Conservation (phyloP, 2,888 invertebrate species). For the Phyllotreta striolata region DNA sequence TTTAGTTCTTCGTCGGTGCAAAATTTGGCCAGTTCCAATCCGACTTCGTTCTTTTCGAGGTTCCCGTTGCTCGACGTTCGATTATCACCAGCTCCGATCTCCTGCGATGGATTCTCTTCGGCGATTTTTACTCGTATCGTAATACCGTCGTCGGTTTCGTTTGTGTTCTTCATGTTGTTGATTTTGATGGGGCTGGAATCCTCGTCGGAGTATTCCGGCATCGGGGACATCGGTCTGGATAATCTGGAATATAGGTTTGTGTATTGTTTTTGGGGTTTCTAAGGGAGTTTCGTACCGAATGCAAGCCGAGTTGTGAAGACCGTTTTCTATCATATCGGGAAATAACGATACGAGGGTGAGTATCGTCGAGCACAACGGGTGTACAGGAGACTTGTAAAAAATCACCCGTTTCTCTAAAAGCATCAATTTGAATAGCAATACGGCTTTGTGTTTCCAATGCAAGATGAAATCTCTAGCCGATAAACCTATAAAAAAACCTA, state of each 20-base stretch:
- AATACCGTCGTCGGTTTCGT: slow-evolving; percentile 34
- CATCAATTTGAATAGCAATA: slow-evolving; percentile 91
- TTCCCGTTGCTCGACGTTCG: slow-evolving; percentile 43
- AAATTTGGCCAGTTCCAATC: slow-evolving; percentile 52
- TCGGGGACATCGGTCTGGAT: slow-evolving; percentile 76
- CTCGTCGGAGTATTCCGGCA: slow-evolving; percentile 69
- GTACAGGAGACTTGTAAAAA: slow-evolving; percentile 92
- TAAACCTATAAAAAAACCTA: slow-evolving; percentile 69
- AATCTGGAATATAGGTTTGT: slow-evolving; percentile 63
- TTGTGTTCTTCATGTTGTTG: slow-evolving; percentile 34
- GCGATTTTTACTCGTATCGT: slow-evolving; percentile 26
- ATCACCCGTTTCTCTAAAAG: slow-evolving; percentile 89
- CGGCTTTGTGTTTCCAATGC: slow-evolving; percentile 89
- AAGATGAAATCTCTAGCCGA: slow-evolving; percentile 82
- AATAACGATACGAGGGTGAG: slow-evolving; percentile 89
- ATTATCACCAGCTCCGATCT: slow-evolving; percentile 27
- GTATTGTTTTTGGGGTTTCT: not conserved
- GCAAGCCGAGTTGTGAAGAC: slow-evolving; percentile 83
- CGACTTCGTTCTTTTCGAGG: slow-evolving; percentile 49
- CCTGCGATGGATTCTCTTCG: slow-evolving; percentile 25
- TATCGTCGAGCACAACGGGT: slow-evolving; percentile 85
- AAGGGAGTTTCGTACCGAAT: slow-evolving; percentile 66
- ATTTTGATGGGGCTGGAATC: slow-evolving; percentile 55
- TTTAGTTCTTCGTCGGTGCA: slow-evolving; percentile 34
- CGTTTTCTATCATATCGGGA: slow-evolving; percentile 88